Conservation (phyloP, 2,797 vertebrate genomes). For the Halcyon smyrnensis region DNA sequence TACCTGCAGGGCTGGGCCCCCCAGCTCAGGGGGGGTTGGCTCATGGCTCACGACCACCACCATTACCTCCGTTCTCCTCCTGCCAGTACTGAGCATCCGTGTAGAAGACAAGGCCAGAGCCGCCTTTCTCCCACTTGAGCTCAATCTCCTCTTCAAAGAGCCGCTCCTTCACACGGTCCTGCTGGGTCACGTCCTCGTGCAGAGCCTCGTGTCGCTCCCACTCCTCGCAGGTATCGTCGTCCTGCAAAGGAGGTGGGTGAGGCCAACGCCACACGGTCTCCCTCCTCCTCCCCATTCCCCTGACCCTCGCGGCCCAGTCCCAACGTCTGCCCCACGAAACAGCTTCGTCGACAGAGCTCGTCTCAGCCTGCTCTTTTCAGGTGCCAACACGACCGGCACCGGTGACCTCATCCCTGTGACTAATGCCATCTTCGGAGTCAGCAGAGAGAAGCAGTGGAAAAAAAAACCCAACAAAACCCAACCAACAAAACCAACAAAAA, state of each 20-base stretch:
- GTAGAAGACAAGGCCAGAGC: slow-evolving; percentile 96
- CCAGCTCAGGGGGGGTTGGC: accelerated
- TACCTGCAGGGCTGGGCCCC: neutral
- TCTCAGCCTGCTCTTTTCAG: neutral
- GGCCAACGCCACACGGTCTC: too few species aligned
- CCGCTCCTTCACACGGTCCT: slow-evolving; percentile 89
- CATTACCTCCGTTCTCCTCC: slow-evolving; percentile 89
- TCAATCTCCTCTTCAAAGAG: slow-evolving; percentile 96
- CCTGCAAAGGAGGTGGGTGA: slow-evolving; percentile 73
- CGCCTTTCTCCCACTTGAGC: slow-evolving; percentile 98
- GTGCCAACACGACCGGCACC: neutral
- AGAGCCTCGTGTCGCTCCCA: slow-evolving; percentile 95
- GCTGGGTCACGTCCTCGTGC: slow-evolving; percentile 91
- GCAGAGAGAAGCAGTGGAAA: neutral
- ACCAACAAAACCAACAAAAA: too few species aligned
- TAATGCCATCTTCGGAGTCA: neutral
- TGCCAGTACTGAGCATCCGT: slow-evolving; percentile 97
- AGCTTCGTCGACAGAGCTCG: neutral
- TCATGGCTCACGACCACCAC: neutral
- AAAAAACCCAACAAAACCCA: too few species aligned
- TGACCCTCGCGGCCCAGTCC: accelerated
- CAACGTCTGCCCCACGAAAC: accelerated
- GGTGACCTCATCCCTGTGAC: slow-evolving; percentile 46
- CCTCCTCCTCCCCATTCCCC: neutral
- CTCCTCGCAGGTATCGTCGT: slow-evolving; percentile 92